Evolutionary conservation across 1,140 invertebrate genomes (phyloP), one percentile per base, ranked within the genome.

Genomic region (Tetramorium alpestre): DNA sequence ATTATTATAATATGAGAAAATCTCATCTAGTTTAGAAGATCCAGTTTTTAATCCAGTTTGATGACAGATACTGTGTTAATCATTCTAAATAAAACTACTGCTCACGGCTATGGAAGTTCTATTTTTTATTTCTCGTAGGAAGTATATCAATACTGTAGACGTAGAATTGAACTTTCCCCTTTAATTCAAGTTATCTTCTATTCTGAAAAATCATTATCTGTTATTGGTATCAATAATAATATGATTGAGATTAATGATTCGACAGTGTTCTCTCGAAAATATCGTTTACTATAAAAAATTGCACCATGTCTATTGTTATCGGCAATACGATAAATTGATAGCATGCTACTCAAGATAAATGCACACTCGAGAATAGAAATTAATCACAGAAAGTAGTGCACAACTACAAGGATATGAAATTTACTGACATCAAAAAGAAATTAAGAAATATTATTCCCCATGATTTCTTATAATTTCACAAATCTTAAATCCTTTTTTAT

Each of bases 41-140:
- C 25, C 6, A 72, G 18, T 70, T 56, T 56, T 41, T 70, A 44
- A 1, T 47, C 41, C 73, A 82, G 13, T 60, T 25, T 62, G 69
- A 2, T 41, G 11, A 82, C 3, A 75, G n/a, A 84, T 73, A 18
- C 33, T 69, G 54, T 84, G 80, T 84, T 60, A 84, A 60, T 47
- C 8, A 33, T 49, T 73, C 25, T 41, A 84, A 78, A 84, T 84
- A 84, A 84, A 84, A 60, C 4, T 62, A 44, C 13, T 84, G 41
- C 56, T 49, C n/a, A 67, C 51, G 64, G 16, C 22, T 69, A 60
- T 69, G 54, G 11, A 72, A 72, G 41, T 33, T 81, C 6, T 41
- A 73, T 73, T 51, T 28, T 75, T 62, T 82, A 73, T 60, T 84
- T 73, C 65, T 81, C 13, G 18, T 38, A 81, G n/a, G 47, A 54